A percentile compares a stretch with the other conserved stretches of the same genome.
These are phyloP conservation scores for Bothrops jararaca DNA, from an alignment of 2,113 vertebrate species.

Conservation along the genomic window DNA sequence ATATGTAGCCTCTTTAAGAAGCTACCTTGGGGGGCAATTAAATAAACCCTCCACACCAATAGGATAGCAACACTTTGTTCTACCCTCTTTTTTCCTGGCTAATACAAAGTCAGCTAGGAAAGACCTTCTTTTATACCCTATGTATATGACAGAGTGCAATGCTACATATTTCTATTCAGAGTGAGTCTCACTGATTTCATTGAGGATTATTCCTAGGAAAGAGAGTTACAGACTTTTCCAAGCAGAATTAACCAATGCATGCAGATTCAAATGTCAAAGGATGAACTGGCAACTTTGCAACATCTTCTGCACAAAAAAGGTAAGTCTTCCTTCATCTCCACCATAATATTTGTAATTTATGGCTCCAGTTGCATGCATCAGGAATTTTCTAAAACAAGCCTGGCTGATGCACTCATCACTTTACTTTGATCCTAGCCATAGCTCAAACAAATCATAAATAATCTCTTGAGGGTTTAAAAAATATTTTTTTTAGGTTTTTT, in stretches of 20 bases:
- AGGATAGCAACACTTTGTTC: background rate
- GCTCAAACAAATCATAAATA: background rate
- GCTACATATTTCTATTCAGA: background rate
- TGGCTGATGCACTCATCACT: background rate
- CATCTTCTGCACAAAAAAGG: background rate
- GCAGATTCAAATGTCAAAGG: background rate
- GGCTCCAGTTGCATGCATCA: background rate
- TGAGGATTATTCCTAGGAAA: background rate
- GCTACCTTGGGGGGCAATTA: background rate
- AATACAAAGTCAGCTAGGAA: background rate
- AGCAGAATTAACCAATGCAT: background rate
- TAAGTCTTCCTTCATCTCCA: background rate
- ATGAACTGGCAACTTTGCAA: background rate
- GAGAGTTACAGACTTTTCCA: background rate
- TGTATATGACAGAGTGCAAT: background rate
- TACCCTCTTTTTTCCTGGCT: background rate
- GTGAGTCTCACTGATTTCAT: background rate
- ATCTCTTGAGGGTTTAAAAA: background rate
- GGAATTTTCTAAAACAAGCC: background rate
- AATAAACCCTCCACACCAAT: background rate
- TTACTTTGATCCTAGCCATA: background rate
- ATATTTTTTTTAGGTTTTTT: background rate
- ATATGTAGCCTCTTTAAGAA: background rate
- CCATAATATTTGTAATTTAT: background rate
- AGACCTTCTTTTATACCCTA: background rate